Percentiles rank a stretch among this genome's conserved stretches.
Evolutionary conservation across 2,888 invertebrate genomes (phyloP).

Genomic region (Catotricha subobsoleta): DNA sequence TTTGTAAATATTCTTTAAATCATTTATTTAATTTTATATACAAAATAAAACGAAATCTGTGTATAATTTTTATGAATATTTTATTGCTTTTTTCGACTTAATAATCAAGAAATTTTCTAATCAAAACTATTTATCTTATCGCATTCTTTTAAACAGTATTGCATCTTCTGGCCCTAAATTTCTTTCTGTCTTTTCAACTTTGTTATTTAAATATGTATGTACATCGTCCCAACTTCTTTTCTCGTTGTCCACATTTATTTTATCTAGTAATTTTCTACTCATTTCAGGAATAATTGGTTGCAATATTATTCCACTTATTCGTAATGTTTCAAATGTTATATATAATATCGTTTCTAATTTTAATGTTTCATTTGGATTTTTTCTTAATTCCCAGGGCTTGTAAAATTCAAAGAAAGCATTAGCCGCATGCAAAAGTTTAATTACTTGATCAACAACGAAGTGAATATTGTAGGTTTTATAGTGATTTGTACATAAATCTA

Average conservation of each 20-base stretch:
- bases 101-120: no score
- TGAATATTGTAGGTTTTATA: slow-evolving; percentile 66
- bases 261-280: slow-evolving; percentile 47
- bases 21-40: no score
- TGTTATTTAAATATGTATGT: no score
- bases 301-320: slow-evolving; percentile 61
- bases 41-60: no score
- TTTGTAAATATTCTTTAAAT: no score
- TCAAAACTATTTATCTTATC: no score
- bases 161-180: no score
- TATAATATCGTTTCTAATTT: slow-evolving; percentile 58
- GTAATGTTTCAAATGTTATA: slow-evolving; percentile 65
- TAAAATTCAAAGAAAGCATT: slow-evolving; percentile 75
- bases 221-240: slow-evolving; percentile 36
- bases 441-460: slow-evolving; percentile 59
- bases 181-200: no score
- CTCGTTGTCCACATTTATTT: slow-evolving; percentile 34
- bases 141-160: no score
- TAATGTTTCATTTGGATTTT: slow-evolving; percentile 35
- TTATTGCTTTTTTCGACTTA: no score
- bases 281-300: slow-evolving; percentile 73
- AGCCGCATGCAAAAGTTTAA: slow-evolving; percentile 53
- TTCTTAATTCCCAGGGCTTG: slow-evolving; percentile 76
- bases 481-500: slow-evolving; percentile 45
- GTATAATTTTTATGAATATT: no score